These are phyloP conservation scores for Coleophora flavipennella DNA, from an alignment of 2,888 invertebrate genomes.

Conservation along the genomic window DNA sequence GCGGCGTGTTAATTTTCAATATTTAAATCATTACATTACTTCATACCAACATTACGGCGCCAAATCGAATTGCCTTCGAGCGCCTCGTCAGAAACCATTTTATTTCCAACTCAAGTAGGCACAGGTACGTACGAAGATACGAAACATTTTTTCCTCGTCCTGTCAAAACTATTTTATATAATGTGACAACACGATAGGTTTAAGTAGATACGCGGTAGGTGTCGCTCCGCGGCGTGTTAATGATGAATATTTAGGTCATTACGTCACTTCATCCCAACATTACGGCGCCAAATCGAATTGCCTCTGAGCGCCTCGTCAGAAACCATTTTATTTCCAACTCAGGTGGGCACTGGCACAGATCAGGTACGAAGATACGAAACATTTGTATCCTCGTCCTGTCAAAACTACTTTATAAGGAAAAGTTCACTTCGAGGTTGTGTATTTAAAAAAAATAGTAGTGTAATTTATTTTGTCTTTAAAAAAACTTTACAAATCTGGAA, in stretches of 20 bases:
- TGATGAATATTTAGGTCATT: conserved; percentile 45
- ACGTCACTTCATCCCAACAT: conserved; percentile 20
- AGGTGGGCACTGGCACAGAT: conserved; percentile 7
- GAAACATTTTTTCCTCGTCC: too few species aligned
- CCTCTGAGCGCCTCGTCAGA: conserved; percentile 17
- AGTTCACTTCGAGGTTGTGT: too few species aligned
- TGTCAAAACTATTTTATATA: too few species aligned
- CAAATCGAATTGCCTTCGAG: conserved; percentile 31
- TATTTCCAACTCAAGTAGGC: conserved; percentile 10
- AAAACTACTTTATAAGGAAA: too few species aligned
- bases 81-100: conserved; percentile 14
- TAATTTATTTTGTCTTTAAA: too few species aligned
- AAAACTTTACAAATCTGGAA: too few species aligned
- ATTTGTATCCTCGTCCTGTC: too few species aligned
- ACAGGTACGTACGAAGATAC: too few species aligned
- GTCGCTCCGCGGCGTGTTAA: conserved; percentile 22
- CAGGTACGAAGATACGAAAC: too few species aligned
- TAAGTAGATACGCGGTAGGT: too few species aligned
- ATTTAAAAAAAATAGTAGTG: too few species aligned
- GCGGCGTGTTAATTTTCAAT: conserved; percentile 33
- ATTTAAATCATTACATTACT: conserved; percentile 46
- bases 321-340: conserved; percentile 13
- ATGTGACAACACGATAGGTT: too few species aligned
- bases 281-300: conserved; percentile 33
- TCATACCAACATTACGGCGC: conserved; percentile 26